Evolutionary conservation across 2,113 vertebrate species (phyloP).

Genomic region (Triplophysa rosa): DNA sequence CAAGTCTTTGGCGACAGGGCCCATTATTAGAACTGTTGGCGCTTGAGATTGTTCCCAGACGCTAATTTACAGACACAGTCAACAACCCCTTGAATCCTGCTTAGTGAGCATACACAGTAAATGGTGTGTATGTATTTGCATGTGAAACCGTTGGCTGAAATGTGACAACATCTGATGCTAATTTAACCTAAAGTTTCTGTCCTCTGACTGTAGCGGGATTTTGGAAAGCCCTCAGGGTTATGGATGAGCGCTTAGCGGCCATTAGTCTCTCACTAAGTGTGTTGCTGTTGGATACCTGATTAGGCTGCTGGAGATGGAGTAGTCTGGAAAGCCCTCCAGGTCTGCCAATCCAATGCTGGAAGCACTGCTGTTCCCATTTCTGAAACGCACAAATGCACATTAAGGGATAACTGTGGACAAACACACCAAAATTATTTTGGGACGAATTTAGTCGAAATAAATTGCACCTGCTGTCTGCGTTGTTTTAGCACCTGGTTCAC

Average conservation of each 20-base stretch:
- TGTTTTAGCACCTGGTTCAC: background rate
- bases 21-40: constrained; percentile 1
- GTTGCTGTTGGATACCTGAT: constrained; percentile 78
- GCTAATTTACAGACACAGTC: background rate
- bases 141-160: background rate
- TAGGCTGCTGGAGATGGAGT: constrained; percentile 76
- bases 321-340: constrained; percentile 89
- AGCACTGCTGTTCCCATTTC: constrained; percentile 92
- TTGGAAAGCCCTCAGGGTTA: background rate
- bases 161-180: background rate
- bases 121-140: background rate
- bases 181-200: background rate
- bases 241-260: background rate
- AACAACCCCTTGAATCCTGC: background rate
- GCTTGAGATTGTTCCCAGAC: constrained; percentile 9
- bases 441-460: background rate
- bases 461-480: background rate
- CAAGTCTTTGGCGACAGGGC: constrained; percentile 12
- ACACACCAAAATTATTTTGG: background rate
- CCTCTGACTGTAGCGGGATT: background rate
- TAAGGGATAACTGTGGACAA: background rate
- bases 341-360: constrained; percentile 91
- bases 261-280: background rate
- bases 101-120: background rate
- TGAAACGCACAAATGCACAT: constrained; percentile 64